These are phyloP conservation scores for Drosophila lini DNA, from an alignment of 1,140 invertebrate genomes.

Conservation along the genomic window DNA sequence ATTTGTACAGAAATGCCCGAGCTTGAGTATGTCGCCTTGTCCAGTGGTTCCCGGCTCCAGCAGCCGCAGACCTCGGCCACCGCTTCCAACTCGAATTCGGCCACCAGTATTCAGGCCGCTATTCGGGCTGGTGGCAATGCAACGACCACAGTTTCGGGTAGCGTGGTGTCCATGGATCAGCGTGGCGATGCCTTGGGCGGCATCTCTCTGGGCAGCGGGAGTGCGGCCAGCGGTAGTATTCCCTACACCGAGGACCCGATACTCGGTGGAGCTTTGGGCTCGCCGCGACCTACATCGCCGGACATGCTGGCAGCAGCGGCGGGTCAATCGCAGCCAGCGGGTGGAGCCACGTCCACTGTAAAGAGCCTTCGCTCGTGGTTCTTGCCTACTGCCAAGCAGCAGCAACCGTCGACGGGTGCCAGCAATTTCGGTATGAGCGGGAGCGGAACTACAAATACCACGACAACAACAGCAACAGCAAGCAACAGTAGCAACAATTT, in stretches of 20 bases:
- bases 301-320: constrained; percentile 49
- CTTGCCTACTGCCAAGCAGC: constrained; percentile 54
- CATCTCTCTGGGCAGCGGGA: constrained; percentile 72
- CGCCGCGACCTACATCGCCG: constrained; percentile 74
- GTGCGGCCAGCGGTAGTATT: constrained; percentile 70
- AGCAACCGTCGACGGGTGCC: constrained; percentile 35
- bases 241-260: constrained; percentile 75
- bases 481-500: constrained; percentile 54
- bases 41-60: constrained; percentile 62
- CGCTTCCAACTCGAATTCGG: constrained; percentile 80
- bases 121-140: constrained; percentile 55
- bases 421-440: constrained; percentile 82
- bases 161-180: constrained; percentile 72
- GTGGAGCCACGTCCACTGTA: constrained; percentile 49
- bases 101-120: constrained; percentile 73
- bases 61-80: constrained; percentile 55
- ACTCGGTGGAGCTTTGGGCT: constrained; percentile 44
- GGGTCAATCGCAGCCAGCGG: constrained; percentile 27
- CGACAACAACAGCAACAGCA: constrained; percentile 52
- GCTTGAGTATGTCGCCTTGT: constrained; percentile 70
- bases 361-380: constrained; percentile 72
- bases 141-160: constrained; percentile 46
- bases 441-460: constrained; percentile 55
- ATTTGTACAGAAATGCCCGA: constrained; percentile 72
- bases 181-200: constrained; percentile 60